Evolutionary conservation across 2,888 invertebrate species (phyloP).

Genomic region (Macrostomum cliftonense): DNA sequence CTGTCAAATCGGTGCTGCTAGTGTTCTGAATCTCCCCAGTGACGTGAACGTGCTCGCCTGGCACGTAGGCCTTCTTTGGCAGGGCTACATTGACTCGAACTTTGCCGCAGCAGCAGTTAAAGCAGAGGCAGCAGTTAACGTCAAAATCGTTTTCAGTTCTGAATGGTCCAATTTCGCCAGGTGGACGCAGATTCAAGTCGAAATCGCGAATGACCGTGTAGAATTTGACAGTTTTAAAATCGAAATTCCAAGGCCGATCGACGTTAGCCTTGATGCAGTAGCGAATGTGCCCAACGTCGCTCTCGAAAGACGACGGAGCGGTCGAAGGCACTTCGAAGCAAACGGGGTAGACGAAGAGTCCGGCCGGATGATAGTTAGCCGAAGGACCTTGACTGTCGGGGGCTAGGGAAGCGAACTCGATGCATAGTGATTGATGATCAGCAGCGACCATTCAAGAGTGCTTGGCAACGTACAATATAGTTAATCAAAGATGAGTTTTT

Average conservation of each 20-base stretch:
- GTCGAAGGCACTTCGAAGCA: no score
- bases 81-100: conserved; percentile 10
- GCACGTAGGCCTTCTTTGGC: conserved; percentile 15
- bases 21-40: conserved; percentile 14
- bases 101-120: conserved; percentile 9
- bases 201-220: conserved; percentile 62
- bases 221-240: conserved; percentile 59
- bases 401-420: no score
- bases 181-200: conserved; percentile 49
- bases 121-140: conserved; percentile 12
- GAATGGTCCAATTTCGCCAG: conserved; percentile 6
- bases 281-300: conserved; percentile 51
- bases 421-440: no score
- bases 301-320: no score
- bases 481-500: no score
- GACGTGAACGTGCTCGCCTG: conserved; percentile 16
- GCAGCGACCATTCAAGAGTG: no score
- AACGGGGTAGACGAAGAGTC: no score
- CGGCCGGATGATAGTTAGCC: no score
- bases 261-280: conserved; percentile 61
- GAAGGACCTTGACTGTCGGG: no score
- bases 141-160: conserved; percentile 1
- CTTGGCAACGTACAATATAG: no score
- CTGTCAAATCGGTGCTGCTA: conserved; percentile 11
- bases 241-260: conserved; percentile 63